Base-by-base conservation (phyloP, 1,140 invertebrate genomes). In the Chelonus insularis region DNA sequence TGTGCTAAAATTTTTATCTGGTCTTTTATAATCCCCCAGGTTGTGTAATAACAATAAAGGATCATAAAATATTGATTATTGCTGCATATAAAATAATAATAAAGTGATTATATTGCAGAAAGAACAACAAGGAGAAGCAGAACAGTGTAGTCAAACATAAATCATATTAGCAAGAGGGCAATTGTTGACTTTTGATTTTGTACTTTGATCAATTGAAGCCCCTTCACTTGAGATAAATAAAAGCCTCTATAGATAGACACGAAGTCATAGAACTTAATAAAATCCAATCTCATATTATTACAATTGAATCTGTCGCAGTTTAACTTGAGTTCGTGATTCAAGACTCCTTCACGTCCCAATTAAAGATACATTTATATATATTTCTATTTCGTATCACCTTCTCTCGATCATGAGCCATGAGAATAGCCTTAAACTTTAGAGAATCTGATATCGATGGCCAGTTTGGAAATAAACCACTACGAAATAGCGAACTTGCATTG, bases 181-280 rank as follows among this genome's bases (percentile, higher is more conserved):
- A 45, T 45, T 45, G n/a, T 45, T 45, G 43, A 16, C 43, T 45
- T 45, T 16, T 45, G 43, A 45, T 45, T 39, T 39, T 23, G 37
- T 23, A 41, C 16, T 9, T 7, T 41, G 54, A 56, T 56, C 11
- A 50, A 57, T 57, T 20, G 21, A 20, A 41, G 21, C 18, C 55
- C 55, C 55, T 57, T 45, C 39, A 32, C 25, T 16, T 7, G 52
- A 18, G 16, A 36, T n/a, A 32, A 55, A 39, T 39, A 39, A 23
- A 12, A 12, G 9, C 21, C 37, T 18, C n/a, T 9, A n/a, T 25
- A 18, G 9, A 54, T 16, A 16, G 16, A 41, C 37, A 55, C 52
- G 52, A 55, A 34, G 52, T 55, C 21, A 55, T 39, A 39, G 52
- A 39, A 55, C 36, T 39, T 14, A 55, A 55, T 55, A 55, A 55